A percentile compares a stretch with the other conserved stretches of the same genome.
Conservation (phyloP, 2,888 invertebrate species). For the Neuroscelio doddi region DNA sequence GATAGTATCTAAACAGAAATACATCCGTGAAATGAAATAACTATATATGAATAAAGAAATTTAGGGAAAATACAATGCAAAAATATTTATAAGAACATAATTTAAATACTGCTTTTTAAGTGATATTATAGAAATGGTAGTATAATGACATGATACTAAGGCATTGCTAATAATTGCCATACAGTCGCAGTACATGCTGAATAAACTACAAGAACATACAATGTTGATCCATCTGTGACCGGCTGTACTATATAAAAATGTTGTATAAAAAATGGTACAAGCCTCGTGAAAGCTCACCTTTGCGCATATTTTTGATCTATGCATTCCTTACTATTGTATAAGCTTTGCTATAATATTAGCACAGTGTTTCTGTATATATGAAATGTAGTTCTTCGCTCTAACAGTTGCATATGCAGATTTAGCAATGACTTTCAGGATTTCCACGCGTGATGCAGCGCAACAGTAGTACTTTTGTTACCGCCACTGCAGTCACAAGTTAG, state of each 20-base stretch:
- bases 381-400: constrained; percentile 14
- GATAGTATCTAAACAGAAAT: constrained; percentile 1
- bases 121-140: constrained; percentile 4
- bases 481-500: constrained; percentile 47
- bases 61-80: background rate
- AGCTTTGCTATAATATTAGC: constrained; percentile 27
- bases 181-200: constrained; percentile 14
- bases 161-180: constrained; percentile 36
- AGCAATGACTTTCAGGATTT: constrained; percentile 47
- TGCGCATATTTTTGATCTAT: constrained; percentile 19
- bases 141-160: constrained; percentile 9
- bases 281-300: constrained; percentile 22
- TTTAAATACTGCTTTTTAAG: constrained; percentile 11
- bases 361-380: constrained; percentile 32
- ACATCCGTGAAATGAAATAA: background rate
- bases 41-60: background rate
- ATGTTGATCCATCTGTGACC: constrained; percentile 27
- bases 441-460: constrained; percentile 40
- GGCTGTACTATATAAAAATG: constrained; percentile 44
- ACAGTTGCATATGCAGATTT: constrained; percentile 42
- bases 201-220: constrained; percentile 26
- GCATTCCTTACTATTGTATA: constrained; percentile 25
- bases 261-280: constrained; percentile 41
- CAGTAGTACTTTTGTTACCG: constrained; percentile 28
- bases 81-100: background rate